These are phyloP conservation scores for Ataeniobius toweri DNA, from an alignment of 2,797 vertebrate species.

Conservation along the genomic window DNA sequence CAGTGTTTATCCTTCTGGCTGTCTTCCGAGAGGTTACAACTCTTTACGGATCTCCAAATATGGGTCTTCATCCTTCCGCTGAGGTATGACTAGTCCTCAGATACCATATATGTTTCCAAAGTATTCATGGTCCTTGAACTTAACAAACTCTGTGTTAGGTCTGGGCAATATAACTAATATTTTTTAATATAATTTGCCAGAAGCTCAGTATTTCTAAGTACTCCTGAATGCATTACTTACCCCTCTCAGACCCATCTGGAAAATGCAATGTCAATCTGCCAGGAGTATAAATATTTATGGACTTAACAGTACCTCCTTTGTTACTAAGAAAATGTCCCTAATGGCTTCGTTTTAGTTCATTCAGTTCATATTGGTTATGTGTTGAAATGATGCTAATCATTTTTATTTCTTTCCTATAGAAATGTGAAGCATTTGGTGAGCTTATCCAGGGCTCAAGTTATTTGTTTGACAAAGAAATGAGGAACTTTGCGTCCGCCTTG, in stretches of 20 bases:
- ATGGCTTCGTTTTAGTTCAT: background rate
- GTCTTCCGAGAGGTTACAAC: slow-evolving; percentile 84
- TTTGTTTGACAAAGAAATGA: slow-evolving; percentile 58
- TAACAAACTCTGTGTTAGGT: background rate
- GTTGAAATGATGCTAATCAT: background rate
- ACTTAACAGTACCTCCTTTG: background rate
- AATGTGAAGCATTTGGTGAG: slow-evolving; percentile 55
- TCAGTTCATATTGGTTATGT: background rate
- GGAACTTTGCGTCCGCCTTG: slow-evolving; percentile 74
- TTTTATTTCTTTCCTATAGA: slow-evolving; percentile 65
- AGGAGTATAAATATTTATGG: background rate
- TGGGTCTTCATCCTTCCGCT: slow-evolving; percentile 61
- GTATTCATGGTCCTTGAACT: background rate
- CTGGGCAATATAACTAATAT: background rate
- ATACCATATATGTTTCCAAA: background rate
- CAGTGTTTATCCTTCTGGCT: slow-evolving; percentile 78
- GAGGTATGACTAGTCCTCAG: slow-evolving; percentile 67
- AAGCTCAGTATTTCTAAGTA: background rate
- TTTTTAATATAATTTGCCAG: too few relatives aligned
- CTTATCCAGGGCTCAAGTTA: slow-evolving; percentile 70
- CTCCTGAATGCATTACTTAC: background rate
- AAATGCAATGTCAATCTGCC: background rate
- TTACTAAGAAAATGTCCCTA: background rate
- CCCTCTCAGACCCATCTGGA: background rate
- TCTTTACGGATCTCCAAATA: slow-evolving; percentile 60